Conservation (phyloP, 2,888 invertebrate genomes). For the Agrilus cyanescens region DNA sequence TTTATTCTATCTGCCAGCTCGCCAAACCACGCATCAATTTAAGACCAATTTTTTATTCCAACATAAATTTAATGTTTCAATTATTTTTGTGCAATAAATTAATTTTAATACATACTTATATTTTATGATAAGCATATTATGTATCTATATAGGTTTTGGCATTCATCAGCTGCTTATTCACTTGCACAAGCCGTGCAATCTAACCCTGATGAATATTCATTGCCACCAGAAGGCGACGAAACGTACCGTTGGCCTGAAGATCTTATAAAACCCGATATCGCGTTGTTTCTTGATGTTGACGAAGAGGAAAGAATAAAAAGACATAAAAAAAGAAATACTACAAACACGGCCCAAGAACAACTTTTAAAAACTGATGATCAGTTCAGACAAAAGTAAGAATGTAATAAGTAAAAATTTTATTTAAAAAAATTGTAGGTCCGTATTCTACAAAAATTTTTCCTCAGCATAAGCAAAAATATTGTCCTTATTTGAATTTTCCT, state of each 20-base stretch:
- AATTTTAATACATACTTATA: no score
- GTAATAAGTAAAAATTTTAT: slow-evolving; percentile 1
- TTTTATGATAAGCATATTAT: no score
- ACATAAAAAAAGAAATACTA: slow-evolving; percentile 22
- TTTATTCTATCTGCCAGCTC: no score
- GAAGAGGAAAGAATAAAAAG: slow-evolving; percentile 32
- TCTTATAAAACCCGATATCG: slow-evolving; percentile 34
- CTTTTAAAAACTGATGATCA: slow-evolving; percentile 20
- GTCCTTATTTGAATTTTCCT: not conserved
- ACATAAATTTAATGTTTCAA: no score
- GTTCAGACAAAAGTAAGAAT: slow-evolving; percentile 29
- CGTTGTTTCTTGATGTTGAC: slow-evolving; percentile 33
- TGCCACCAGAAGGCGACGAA: slow-evolving; percentile 25
- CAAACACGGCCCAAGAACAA: slow-evolving; percentile 26
- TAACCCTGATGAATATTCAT: slow-evolving; percentile 15
- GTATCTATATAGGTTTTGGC: slow-evolving; percentile 34
- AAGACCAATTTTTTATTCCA: no score
- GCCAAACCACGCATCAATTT: no score
- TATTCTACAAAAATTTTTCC: not conserved
- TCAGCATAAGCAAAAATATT: not conserved
- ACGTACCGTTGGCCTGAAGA: slow-evolving; percentile 36
- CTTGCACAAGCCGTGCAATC: slow-evolving; percentile 29
- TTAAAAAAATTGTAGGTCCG: not conserved
- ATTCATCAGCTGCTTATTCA: slow-evolving; percentile 37
- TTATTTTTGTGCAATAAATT: no score